These are phyloP conservation scores for Vanessa cardui DNA, from an alignment of 2,888 invertebrate genomes.

Conservation along the genomic window DNA sequence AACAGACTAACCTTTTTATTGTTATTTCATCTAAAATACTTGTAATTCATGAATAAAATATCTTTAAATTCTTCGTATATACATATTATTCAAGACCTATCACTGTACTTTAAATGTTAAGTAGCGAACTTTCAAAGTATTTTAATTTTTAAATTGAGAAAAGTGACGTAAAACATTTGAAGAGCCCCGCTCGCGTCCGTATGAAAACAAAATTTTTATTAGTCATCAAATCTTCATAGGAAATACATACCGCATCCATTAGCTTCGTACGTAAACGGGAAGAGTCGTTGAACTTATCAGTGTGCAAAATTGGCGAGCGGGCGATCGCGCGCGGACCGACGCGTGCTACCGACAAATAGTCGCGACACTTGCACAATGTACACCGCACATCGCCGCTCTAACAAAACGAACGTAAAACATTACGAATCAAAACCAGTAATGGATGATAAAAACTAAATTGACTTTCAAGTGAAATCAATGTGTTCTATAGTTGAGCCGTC, in stretches of 20 bases:
- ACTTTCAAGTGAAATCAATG: slow-evolving; percentile 42
- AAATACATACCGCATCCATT: slow-evolving; percentile 58
- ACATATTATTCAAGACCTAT: too few species aligned
- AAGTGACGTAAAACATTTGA: background rate
- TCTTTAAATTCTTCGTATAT: too few species aligned
- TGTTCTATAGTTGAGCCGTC: slow-evolving; percentile 58
- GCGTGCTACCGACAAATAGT: slow-evolving; percentile 51
- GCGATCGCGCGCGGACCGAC: slow-evolving; percentile 60
- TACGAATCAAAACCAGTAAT: slow-evolving; percentile 42
- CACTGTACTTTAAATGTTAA: too few species aligned
- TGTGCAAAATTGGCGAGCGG: slow-evolving; percentile 77
- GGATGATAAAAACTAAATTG: slow-evolving; percentile 34
- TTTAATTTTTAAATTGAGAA: background rate
- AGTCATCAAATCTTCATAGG: slow-evolving; percentile 12
- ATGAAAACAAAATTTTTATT: slow-evolving; percentile 1
- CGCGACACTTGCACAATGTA: slow-evolving; percentile 45
- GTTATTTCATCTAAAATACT: background rate
- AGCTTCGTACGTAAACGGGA: slow-evolving; percentile 61
- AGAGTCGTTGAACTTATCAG: slow-evolving; percentile 78
- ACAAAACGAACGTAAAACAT: background rate
- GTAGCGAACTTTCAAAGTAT: background rate
- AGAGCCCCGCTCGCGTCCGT: background rate
- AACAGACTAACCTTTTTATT: background rate
- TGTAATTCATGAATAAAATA: too few species aligned
- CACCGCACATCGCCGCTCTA: slow-evolving; percentile 45